Conservation (phyloP, 1,140 invertebrate species). For the Arion vulgaris region DNA sequence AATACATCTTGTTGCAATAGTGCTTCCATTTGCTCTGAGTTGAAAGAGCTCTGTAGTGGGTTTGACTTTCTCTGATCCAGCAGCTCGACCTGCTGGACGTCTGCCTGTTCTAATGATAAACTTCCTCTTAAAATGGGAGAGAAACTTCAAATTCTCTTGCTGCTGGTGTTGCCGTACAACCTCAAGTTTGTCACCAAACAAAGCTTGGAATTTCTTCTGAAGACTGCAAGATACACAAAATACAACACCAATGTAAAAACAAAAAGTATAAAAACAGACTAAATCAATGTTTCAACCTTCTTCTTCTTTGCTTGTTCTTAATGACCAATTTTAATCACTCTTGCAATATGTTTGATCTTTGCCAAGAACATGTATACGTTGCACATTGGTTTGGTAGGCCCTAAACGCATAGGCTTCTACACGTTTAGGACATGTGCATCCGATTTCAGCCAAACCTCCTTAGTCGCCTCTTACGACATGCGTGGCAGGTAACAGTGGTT, state of each 20-base stretch:
- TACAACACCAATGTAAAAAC: background rate
- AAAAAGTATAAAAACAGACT: too few species aligned
- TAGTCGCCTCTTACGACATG: too few species aligned
- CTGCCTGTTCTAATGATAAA: conserved; percentile 96
- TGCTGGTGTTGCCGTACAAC: conserved; percentile 97
- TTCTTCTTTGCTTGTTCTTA: too few species aligned
- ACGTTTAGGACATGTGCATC: too few species aligned
- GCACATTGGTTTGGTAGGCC: too few species aligned
- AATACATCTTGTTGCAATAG: conserved; percentile 92
- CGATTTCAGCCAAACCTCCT: too few species aligned
- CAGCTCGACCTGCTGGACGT: conserved; percentile 71
- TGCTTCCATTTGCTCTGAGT: conserved; percentile 91
- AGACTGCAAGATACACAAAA: conserved; percentile 77
- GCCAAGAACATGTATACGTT: too few species aligned
- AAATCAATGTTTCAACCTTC: too few species aligned
- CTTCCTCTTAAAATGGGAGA: conserved; percentile 96
- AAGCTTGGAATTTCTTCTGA: conserved; percentile 96
- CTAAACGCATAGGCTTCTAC: too few species aligned
- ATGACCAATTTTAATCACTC: too few species aligned
- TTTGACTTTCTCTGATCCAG: conserved; percentile 76
- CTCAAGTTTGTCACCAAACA: conserved; percentile 96
- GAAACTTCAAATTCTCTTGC: conserved; percentile 98
- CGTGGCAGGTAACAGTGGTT: too few species aligned
- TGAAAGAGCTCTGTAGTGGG: conserved; percentile 92
- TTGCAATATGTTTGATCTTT: too few species aligned